Evolutionary conservation across 30 jellyfish, hydroid and myxozoan species (phyloP).

Genomic region (Hydra vulgaris): DNA sequence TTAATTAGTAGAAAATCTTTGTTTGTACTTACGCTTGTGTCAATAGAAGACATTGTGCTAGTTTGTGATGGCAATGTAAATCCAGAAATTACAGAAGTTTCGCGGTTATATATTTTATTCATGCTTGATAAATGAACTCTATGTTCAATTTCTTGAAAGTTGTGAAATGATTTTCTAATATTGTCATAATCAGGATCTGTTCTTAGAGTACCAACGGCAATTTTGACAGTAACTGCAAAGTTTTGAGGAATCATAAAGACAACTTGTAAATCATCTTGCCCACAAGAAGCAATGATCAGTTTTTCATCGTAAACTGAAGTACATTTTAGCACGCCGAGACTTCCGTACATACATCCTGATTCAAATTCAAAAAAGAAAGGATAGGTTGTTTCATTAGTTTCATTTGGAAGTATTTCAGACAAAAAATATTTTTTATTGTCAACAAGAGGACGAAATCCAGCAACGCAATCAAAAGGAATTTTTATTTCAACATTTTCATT

Average conservation of each 20-base stretch:
- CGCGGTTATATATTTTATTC: constrained; percentile 18
- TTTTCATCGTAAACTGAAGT: constrained; percentile 34
- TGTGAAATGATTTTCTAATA: constrained; percentile 46
- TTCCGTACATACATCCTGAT: not conserved
- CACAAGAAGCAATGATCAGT: constrained; percentile 65
- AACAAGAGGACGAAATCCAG: constrained; percentile 55
- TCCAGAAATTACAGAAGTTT: constrained; percentile 44
- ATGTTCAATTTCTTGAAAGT: constrained; percentile 40
- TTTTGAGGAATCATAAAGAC: constrained; percentile 59
- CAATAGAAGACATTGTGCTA: not conserved
- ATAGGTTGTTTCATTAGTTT: constrained; percentile 2
- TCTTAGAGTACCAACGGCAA: constrained; percentile 53
- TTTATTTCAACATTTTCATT: constrained; percentile 46
- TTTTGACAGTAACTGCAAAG: constrained; percentile 60
- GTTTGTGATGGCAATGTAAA: constrained; percentile 6
- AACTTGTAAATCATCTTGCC: constrained; percentile 45
- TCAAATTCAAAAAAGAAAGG: constrained; percentile 58
- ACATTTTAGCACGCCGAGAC: constrained; percentile 51
- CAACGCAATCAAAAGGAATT: constrained; percentile 57
- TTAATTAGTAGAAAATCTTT: not conserved
- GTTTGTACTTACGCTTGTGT: too few species aligned
- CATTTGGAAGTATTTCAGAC: constrained; percentile 39
- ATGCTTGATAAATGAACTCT: constrained; percentile 35
- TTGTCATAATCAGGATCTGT: constrained; percentile 57
- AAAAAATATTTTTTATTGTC: constrained; percentile 20